phyloP scores from a whole-genome alignment of 2,888 invertebrate genomes.

The Cosmia trapezina region DNA sequence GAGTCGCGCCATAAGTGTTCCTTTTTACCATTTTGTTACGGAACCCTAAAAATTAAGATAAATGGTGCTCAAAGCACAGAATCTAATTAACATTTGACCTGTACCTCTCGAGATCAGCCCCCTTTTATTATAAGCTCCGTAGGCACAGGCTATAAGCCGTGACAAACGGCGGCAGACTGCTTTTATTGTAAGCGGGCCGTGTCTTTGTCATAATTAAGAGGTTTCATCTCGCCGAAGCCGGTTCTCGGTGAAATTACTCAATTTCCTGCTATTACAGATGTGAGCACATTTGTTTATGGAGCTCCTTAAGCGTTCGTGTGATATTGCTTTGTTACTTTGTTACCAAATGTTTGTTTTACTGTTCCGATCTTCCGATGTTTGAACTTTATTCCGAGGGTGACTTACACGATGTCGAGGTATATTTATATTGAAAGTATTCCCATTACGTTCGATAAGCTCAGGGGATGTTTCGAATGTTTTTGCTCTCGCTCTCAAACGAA shows the following conservation, averaged over 20 bases:
- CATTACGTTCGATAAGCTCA: conserved; percentile 10
- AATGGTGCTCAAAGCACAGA: conserved; percentile 13
- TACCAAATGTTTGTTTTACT: conserved; percentile 25
- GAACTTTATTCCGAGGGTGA: conserved; percentile 31
- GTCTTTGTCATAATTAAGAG: conserved; percentile 73
- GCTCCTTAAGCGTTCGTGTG: conserved; percentile 26
- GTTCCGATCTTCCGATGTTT: conserved; percentile 17
- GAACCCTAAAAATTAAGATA: background rate
- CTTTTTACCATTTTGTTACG: no score
- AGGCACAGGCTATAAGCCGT: conserved; percentile 36
- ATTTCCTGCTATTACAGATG: conserved; percentile 55
- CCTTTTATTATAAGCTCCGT: conserved; percentile 46
- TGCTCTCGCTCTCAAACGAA: conserved; percentile 12
- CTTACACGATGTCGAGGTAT: conserved; percentile 11
- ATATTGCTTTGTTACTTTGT: conserved; percentile 35
- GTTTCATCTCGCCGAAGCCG: conserved; percentile 64
- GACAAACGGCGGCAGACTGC: conserved; percentile 54
- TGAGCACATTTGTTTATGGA: conserved; percentile 48
- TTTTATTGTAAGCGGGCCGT: conserved; percentile 58
- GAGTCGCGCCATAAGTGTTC: no score
- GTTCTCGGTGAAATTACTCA: conserved; percentile 64
- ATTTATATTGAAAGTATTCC: conserved; percentile 20
- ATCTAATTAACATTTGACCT: conserved; percentile 49
- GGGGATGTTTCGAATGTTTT: conserved; percentile 21
- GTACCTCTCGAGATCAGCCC: conserved; percentile 31